Conservation (phyloP, 2,113 vertebrate genomes). For the Zosterops japonicus region DNA sequence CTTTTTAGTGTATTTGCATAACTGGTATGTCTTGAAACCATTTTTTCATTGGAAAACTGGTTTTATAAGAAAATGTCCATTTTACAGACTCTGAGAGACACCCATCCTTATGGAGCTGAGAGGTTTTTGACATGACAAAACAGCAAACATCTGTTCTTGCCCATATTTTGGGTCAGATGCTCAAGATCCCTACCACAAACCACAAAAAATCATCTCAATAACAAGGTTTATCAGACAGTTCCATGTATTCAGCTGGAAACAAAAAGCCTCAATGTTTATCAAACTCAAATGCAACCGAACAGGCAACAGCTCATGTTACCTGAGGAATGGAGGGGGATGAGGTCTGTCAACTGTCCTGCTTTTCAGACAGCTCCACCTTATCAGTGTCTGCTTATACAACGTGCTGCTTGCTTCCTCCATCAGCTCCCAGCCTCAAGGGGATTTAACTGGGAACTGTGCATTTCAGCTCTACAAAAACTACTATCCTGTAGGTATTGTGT, state of each 20-base stretch:
- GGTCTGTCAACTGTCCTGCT: not conserved
- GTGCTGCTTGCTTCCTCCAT: not conserved
- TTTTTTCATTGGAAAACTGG: not conserved
- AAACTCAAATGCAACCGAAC: not conserved
- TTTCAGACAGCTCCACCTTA: not conserved
- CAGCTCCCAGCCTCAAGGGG: not conserved
- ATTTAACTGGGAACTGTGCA: not conserved
- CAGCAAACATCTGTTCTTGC: not conserved
- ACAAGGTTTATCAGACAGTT: not conserved
- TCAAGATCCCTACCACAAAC: not conserved
- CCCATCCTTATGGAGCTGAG: not conserved
- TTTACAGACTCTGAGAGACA: not conserved
- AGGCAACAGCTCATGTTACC: not conserved
- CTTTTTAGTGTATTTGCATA: not conserved
- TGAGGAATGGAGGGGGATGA: not conserved
- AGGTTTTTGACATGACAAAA: not conserved
- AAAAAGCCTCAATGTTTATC: not conserved
- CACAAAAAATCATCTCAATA: not conserved
- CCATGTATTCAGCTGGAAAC: not conserved
- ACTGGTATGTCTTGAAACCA: not conserved
- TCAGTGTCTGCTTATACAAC: accelerated
- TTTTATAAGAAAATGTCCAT: not conserved
- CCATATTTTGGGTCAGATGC: not conserved
- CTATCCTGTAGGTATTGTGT: not conserved
- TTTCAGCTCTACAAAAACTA: not conserved